phyloP scores from a whole-genome alignment of 2,113 vertebrate genomes.

The Chaetura pelagica region DNA sequence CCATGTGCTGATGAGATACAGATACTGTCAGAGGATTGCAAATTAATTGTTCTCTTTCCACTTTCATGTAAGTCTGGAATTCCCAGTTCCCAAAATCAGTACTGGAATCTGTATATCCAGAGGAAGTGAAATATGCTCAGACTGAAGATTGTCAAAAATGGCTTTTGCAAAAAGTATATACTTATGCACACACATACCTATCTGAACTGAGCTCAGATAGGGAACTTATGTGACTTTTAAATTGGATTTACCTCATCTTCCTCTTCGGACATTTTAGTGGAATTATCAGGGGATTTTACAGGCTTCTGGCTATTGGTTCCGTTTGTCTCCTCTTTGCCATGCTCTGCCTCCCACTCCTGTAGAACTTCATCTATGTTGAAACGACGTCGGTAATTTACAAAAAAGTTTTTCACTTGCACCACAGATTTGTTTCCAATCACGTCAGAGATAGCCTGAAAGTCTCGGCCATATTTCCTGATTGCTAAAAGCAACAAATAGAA shows the following conservation, averaged over 20 bases:
- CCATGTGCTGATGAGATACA: background rate
- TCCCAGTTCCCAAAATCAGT: background rate
- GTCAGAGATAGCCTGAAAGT: constrained; percentile 97
- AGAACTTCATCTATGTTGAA: constrained; percentile 98
- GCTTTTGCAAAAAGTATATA: background rate
- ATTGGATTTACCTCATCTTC: constrained; percentile 83
- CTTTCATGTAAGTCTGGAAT: background rate
- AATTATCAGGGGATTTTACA: constrained; percentile 82
- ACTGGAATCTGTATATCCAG: background rate
- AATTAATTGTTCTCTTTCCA: constrained; percentile 3
- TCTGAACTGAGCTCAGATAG: background rate
- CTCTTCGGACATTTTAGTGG: constrained; percentile 81
- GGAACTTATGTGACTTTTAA: background rate
- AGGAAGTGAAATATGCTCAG: background rate
- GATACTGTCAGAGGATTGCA: background rate
- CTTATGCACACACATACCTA: background rate
- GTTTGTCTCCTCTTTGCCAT: constrained; percentile 85
- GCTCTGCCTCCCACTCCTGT: constrained; percentile 97
- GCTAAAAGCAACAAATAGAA: constrained; percentile 74
- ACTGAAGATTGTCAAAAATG: background rate
- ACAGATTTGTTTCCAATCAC: constrained; percentile 98
- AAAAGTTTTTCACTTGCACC: constrained; percentile 98
- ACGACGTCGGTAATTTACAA: constrained; percentile 95
- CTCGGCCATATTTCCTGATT: constrained; percentile 94
- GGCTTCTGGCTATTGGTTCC: constrained; percentile 83